A percentile compares a stretch with the other conserved stretches of the same genome.
phyloP scores from a whole-genome alignment of 2,797 vertebrate species.

The Ptychadena robeensis region DNA sequence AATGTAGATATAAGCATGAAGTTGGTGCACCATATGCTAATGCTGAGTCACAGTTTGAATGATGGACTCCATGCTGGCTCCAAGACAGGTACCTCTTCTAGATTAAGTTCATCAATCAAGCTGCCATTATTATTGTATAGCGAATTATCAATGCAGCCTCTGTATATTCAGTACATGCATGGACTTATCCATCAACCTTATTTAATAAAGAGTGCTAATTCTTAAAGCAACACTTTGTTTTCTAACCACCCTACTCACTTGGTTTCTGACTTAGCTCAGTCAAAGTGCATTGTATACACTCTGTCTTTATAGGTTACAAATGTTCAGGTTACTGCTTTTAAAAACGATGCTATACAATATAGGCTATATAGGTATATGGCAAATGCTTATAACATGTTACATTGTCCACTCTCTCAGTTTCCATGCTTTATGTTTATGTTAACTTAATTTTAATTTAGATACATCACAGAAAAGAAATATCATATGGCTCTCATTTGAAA shows the following conservation, averaged over 20 bases:
- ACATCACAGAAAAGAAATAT: too few species aligned
- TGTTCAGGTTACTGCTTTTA: too few species aligned
- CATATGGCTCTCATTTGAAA: too few species aligned
- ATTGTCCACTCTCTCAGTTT: too few species aligned
- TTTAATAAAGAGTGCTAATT: neutral
- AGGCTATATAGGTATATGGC: too few species aligned
- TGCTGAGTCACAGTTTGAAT: neutral
- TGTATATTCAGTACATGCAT: neutral
- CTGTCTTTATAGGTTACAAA: too few species aligned
- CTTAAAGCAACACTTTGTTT: neutral
- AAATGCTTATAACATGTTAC: too few species aligned
- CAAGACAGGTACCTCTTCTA: neutral
- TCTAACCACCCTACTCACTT: neutral
- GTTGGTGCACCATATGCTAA: neutral
- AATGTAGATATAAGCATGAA: neutral
- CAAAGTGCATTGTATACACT: too few species aligned
- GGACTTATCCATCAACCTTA: neutral
- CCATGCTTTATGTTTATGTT: too few species aligned
- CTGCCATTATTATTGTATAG: neutral
- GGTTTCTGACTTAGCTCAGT: too few species aligned
- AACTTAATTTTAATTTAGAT: too few species aligned
- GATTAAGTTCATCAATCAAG: neutral
- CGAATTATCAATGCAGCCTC: neutral
- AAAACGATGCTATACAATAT: too few species aligned
- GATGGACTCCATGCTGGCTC: neutral